phyloP scores from a whole-genome alignment of 2,888 invertebrate genomes.

The Corythucha ciliata region DNA sequence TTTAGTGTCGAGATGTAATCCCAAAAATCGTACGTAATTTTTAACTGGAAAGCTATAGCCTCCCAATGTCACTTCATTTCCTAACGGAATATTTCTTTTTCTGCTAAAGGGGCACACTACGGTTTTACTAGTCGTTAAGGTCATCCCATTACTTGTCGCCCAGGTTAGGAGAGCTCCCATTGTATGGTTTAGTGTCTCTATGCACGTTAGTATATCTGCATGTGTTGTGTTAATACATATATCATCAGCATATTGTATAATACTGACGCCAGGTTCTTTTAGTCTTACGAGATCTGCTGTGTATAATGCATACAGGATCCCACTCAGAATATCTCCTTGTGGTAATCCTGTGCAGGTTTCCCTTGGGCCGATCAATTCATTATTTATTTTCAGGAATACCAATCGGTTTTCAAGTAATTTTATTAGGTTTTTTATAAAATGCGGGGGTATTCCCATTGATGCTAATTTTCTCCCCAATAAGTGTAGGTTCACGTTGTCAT shows the following conservation, averaged over 20 bases:
- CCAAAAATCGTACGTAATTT: too few relatives aligned
- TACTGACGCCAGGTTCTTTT: background rate
- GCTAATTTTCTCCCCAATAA: too few relatives aligned
- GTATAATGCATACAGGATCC: background rate
- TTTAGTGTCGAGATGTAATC: too few relatives aligned
- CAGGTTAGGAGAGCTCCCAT: too few relatives aligned
- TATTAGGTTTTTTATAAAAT: background rate
- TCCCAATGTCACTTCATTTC: too few relatives aligned
- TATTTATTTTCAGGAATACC: background rate
- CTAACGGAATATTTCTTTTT: too few relatives aligned
- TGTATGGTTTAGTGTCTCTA: too few relatives aligned
- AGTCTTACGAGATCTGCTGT: background rate
- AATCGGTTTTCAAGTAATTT: background rate
- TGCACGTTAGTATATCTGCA: too few relatives aligned
- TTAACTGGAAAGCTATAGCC: too few relatives aligned
- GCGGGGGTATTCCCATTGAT: background rate
- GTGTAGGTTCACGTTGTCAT: background rate
- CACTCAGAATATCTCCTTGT: constrained; percentile 3
- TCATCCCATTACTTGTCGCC: too few relatives aligned
- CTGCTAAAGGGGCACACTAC: too few relatives aligned
- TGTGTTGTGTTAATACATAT: background rate
- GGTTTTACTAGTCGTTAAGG: too few relatives aligned
- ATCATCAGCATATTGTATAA: constrained; percentile 5
- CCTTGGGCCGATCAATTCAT: background rate
- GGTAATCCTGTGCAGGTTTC: background rate